Base-by-base conservation (phyloP, 1,140 invertebrate genomes). In the Archivesica marissinica region DNA sequence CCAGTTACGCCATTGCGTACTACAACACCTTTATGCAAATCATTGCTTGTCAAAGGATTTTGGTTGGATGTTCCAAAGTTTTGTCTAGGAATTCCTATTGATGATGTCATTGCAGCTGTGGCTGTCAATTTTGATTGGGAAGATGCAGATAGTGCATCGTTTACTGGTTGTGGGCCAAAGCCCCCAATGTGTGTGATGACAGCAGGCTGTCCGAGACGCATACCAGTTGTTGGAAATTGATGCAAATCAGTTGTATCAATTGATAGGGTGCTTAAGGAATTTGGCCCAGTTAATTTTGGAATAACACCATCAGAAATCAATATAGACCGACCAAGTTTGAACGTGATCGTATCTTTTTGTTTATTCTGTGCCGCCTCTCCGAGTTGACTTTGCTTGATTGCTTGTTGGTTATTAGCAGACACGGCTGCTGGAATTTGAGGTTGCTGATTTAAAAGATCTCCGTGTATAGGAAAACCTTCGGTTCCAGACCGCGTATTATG, bases 181-280 rank as follows among this genome's bases (percentile, higher is more conserved):
- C n/a, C 33, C 9, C 59, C 59, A 35, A 1, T 20, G 2, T 13
- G n/a, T 25, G 54, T 28, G 38, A 72, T 59, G 0, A 56, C 23
- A 7, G 64, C 39, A 20, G 80, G 80, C 35, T 83, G 50, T n/a
- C 80, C 80, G 61, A 83, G 33, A 61, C 66, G 52, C 15, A 74
- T 38, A 9, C 68, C 70, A 74, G 25, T 59, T 23, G 41, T 15
- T 20, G 78, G 25, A 7, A 81, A 33, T 4, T 38, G 52, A n/a
- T 66, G 38, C 35, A 81, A 44, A 52, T 38, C 41, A 23, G 4
- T 23, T n/a, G 78, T 20, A 35, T 61, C 28, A 35, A 81, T 35
- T 20, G 47, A 25, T 28, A 64, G 59, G 38, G 9, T 44, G n/a
- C 30, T 23, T 25, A 50, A 17, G 47, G 38, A 33, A 13, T 39